A percentile compares a stretch with the other conserved stretches of the same genome.
These are phyloP conservation scores for Aphrocallistes beatrix DNA, from an alignment of 37 sponge, comb jelly and placozoan species.

Conservation along the genomic window DNA sequence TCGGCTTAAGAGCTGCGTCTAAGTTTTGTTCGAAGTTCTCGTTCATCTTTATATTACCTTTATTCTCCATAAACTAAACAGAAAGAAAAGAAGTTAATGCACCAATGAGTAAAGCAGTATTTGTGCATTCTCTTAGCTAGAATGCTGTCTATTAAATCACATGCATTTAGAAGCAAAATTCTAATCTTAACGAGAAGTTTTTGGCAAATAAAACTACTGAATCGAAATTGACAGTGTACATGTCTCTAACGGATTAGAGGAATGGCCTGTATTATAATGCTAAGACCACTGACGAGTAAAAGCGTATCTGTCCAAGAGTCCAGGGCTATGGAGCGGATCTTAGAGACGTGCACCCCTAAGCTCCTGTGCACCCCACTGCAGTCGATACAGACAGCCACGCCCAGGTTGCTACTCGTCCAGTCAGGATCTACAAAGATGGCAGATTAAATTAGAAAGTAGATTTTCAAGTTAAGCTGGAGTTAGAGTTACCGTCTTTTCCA, in stretches of 20 bases:
- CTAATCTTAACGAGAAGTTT: too few species aligned
- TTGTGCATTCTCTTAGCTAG: too few species aligned
- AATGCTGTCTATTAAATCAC: too few species aligned
- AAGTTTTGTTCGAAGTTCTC: background rate
- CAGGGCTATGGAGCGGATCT: background rate
- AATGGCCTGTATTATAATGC: too few species aligned
- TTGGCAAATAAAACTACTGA: too few species aligned
- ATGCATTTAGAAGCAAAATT: too few species aligned
- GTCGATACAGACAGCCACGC: background rate
- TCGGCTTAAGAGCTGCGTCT: background rate
- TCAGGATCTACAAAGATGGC: background rate
- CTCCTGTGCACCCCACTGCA: conserved; percentile 12
- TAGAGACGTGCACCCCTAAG: background rate
- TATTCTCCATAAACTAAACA: conserved; percentile 10
- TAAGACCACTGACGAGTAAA: background rate
- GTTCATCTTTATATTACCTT: background rate
- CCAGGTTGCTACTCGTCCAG: background rate
- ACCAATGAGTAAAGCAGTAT: too few species aligned
- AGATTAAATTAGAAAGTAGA: background rate
- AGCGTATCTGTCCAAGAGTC: conserved; percentile 1
- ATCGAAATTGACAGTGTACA: too few species aligned
- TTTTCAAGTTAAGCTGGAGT: background rate
- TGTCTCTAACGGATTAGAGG: too few species aligned
- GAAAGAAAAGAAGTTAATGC: background rate
- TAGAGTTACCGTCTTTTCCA: background rate